Evolutionary conservation across 2,113 vertebrate genomes (phyloP).

Genomic region (Micronisus gabar): DNA sequence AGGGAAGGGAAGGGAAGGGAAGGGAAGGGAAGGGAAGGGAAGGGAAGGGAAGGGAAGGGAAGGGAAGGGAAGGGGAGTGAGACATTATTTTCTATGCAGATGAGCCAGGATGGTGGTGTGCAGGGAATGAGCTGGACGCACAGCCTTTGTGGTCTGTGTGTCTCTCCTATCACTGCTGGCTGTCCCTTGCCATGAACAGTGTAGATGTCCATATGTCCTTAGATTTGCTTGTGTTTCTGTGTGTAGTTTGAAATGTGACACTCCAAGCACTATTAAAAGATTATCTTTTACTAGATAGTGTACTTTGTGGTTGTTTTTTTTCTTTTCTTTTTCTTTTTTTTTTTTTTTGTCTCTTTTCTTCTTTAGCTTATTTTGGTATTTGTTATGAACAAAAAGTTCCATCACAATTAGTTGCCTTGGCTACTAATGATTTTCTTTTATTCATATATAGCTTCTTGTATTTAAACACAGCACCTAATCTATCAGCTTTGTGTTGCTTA

Average conservation of each 20-base stretch:
- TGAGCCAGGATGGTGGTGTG: neutral
- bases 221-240: neutral
- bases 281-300: neutral
- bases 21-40: neutral
- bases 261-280: neutral
- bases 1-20: too few species aligned
- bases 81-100: neutral
- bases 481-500: neutral
- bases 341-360: neutral
- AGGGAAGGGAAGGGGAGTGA: neutral
- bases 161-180: neutral
- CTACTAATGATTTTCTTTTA: slow-evolving; percentile 39
- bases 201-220: neutral
- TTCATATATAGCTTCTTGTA: neutral
- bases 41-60: too few species aligned
- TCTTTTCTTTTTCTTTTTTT: neutral
- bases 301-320: neutral
- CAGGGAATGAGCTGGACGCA: neutral
- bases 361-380: neutral
- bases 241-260: neutral
- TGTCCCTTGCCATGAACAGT: neutral
- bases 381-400: slow-evolving; percentile 14
- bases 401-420: slow-evolving; percentile 43
- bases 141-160: neutral
- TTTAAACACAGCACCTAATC: slow-evolving; percentile 36